Base-by-base conservation (phyloP, 92 coral and sea anemone genomes). In the Palythoa grandiflora region DNA sequence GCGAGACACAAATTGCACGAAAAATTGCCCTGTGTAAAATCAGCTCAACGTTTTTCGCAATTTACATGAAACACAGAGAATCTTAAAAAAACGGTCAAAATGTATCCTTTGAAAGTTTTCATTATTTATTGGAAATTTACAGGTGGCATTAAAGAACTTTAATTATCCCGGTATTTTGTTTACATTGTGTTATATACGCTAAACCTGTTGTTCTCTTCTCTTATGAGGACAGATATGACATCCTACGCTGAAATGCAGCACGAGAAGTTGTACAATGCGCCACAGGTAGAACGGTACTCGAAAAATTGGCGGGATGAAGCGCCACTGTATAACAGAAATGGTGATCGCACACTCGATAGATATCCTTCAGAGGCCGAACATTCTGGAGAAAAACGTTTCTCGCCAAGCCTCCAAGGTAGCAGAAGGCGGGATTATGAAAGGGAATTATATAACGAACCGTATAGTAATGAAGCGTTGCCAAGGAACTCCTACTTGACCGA, bases 221-320 rank as follows among this genome's bases (percentile, higher is more conserved):
- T 28, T 44, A 19, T 14, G 28, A 81, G 76, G 48, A 68, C 75
- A 48, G 75, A 81, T 51, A 81, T 81, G 86, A 66, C 39, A 68
- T 81, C 86, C 19, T 81, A 81, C 20, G 35, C 60, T 1, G 86
- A 81, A 38, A 81, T 48, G 86, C 75, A 81, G 53, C 86, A 81
- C 6, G 86, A 81, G 36, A 81, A 36, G 74, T 71, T 65, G 71
- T 17, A 59, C 55, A 9, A 54, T 40, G 11, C 75, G 35, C 40
- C 75, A 1, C 59, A 68, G 6, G 61, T 40, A n/a, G 61, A 68
- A 1, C 73, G 61, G 35, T 81, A 81, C 59, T 11, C 44, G 13
- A 66, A 63, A 68, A 66, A 66, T 37, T 12, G 40, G 86, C 86
- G 75, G 47, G 74, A 81, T 19, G 86, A 81, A 71, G 48, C 16